Base-by-base conservation (phyloP, 2,888 invertebrate species). In the Tineola bisselliella region DNA sequence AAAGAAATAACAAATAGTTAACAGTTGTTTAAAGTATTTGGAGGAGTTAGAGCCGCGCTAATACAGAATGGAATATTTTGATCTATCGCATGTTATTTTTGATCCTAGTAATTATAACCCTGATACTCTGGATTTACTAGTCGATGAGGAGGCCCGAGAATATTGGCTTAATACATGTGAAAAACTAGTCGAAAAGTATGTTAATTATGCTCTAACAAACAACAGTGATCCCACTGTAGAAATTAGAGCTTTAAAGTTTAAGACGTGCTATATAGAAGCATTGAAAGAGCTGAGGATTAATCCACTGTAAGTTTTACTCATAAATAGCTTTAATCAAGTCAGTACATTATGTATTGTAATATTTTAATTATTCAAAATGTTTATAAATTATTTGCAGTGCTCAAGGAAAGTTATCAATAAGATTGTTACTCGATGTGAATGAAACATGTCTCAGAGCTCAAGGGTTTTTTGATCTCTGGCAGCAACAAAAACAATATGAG, bases 151-250 rank as follows among this genome's bases (percentile, higher is more conserved):
- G 74, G 98, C 97, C 12, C 90, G 94, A 75, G 91, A 88, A 66
- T 98, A 98, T 80, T 99, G 98, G 98, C 89, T 98, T 57, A 90
- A 92, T 64, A 96, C 97, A 77, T 94, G 98, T 74, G 93, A 95
- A 75, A 92, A 92, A 66, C 91, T 96, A 68, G 92, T 94, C 13
- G 91, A 92, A 66, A 95, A 95, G 84, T 95, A 95, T 83, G 92
- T 94, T 19, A 89, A 89, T 65, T 93, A 94, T 77, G 98, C 98
- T 0, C 90, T 93, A 59, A 87, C 89, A 58, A 94, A 95, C 72
- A 91, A 92, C 11, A 90, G 91, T 64, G 92, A 92, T 69, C 89
- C 90, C 18, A 92, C 93, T 59, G 94, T 95, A 8, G 89, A 89
- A 69, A 91, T 92, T 68, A 88, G 97, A 73, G 97, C 96, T 4